phyloP scores from a whole-genome alignment of 2,797 vertebrate species.

The Cirrhinus molitorella region DNA sequence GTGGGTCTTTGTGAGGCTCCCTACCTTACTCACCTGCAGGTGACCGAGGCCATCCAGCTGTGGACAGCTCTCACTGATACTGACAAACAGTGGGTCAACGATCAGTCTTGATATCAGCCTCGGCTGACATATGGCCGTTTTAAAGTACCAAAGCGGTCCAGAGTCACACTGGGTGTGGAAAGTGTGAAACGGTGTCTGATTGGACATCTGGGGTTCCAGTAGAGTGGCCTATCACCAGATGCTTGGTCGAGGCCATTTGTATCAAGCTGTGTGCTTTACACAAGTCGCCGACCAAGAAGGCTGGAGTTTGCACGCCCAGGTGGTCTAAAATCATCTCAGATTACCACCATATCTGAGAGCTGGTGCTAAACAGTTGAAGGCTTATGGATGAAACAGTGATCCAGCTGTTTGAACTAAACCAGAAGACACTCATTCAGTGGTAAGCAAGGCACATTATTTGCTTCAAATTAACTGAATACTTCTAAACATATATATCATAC shows the following conservation, averaged over 20 bases:
- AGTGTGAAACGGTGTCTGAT: slow-evolving; percentile 7
- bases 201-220: slow-evolving; percentile 14
- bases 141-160: neutral
- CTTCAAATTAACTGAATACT: neutral
- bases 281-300: too few relatives aligned
- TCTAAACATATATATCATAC: neutral
- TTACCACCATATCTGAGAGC: slow-evolving; percentile 17
- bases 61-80: neutral
- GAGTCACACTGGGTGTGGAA: slow-evolving; percentile 9
- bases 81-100: neutral
- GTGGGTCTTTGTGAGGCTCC: neutral
- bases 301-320: neutral
- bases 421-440: neutral
- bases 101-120: slow-evolving; percentile 21
- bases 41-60: slow-evolving; percentile 19
- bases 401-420: slow-evolving; percentile 5
- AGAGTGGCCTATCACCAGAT: slow-evolving; percentile 8
- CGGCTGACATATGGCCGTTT: slow-evolving; percentile 1
- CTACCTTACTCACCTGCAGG: slow-evolving; percentile 26
- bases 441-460: neutral
- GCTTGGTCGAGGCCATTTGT: slow-evolving; percentile 9
- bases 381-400: slow-evolving; percentile 16
- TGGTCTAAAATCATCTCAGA: neutral
- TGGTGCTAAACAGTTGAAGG: neutral
- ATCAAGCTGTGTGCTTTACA: neutral